These are phyloP conservation scores for Tinea trinotella DNA, from an alignment of 2,888 invertebrate species.

Conservation along the genomic window DNA sequence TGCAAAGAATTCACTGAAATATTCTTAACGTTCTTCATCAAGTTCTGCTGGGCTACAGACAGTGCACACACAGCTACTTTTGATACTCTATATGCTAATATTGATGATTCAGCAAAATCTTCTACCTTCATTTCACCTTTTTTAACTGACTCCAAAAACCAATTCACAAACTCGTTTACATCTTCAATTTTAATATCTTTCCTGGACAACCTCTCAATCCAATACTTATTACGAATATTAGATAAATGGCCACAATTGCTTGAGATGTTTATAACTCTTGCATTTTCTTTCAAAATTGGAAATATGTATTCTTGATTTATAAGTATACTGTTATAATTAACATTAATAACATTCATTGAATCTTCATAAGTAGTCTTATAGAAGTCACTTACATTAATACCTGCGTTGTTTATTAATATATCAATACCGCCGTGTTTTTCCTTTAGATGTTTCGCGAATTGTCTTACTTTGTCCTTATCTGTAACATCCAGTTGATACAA, in stretches of 20 bases:
- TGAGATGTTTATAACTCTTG: constrained; percentile 29
- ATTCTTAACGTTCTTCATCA: constrained; percentile 22
- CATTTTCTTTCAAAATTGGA: constrained; percentile 28
- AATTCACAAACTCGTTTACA: constrained; percentile 28
- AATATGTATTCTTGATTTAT: constrained; percentile 23
- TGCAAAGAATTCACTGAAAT: constrained; percentile 30
- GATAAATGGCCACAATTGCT: constrained; percentile 31
- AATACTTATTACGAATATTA: constrained; percentile 28
- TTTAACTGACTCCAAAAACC: constrained; percentile 30
- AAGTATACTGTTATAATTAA: constrained; percentile 21
- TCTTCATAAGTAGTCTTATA: constrained; percentile 22
- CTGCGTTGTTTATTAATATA: constrained; percentile 23
- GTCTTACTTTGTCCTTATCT: constrained; percentile 21
- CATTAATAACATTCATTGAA: constrained; percentile 20
- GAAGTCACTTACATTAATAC: constrained; percentile 16
- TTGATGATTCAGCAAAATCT: constrained; percentile 26
- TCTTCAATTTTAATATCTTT: constrained; percentile 26
- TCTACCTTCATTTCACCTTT: constrained; percentile 25
- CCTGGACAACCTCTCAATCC: constrained; percentile 27
- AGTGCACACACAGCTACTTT: constrained; percentile 29
- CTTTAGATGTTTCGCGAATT: constrained; percentile 21
- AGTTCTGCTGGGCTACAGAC: constrained; percentile 27
- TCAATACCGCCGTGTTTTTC: constrained; percentile 23
- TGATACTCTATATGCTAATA: constrained; percentile 28
- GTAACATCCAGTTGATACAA: constrained; percentile 23